Percentiles rank a stretch among this genome's conserved stretches.
These are phyloP conservation scores for Scarus forsteni DNA, from an alignment of 2,797 vertebrate genomes.

Conservation along the genomic window DNA sequence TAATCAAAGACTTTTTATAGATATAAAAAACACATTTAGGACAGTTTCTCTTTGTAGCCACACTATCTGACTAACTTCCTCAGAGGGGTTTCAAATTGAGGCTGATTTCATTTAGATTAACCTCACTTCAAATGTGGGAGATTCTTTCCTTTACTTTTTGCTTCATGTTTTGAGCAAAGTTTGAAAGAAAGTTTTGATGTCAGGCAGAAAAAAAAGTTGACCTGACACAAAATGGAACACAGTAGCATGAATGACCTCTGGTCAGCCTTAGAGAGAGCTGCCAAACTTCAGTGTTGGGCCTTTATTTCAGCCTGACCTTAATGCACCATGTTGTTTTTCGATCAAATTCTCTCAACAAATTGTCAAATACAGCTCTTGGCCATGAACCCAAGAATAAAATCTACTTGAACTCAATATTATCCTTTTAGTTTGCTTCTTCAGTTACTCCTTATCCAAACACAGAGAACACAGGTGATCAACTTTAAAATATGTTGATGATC, in stretches of 20 bases:
- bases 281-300: background rate
- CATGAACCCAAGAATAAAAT: no score
- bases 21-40: slow-evolving; percentile 70
- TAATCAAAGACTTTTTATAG: slow-evolving; percentile 10
- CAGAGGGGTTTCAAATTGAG: slow-evolving; percentile 60
- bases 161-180: slow-evolving; percentile 22
- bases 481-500: no score
- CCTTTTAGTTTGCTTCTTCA: no score
- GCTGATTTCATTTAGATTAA: slow-evolving; percentile 84
- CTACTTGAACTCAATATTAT: no score
- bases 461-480: no score
- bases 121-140: slow-evolving; percentile 38
- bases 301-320: background rate
- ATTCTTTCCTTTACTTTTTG: slow-evolving; percentile 4
- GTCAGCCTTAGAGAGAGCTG: background rate
- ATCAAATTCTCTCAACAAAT: background rate
- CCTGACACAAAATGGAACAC: slow-evolving; percentile 1
- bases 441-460: no score
- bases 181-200: slow-evolving; percentile 7
- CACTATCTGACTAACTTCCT: slow-evolving; percentile 53
- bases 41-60: slow-evolving; percentile 47
- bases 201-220: background rate
- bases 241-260: background rate
- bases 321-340: background rate
- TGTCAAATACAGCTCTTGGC: background rate